Conservation (phyloP, 2,797 vertebrate species). For the Phaenicophaeus curvirostris region DNA sequence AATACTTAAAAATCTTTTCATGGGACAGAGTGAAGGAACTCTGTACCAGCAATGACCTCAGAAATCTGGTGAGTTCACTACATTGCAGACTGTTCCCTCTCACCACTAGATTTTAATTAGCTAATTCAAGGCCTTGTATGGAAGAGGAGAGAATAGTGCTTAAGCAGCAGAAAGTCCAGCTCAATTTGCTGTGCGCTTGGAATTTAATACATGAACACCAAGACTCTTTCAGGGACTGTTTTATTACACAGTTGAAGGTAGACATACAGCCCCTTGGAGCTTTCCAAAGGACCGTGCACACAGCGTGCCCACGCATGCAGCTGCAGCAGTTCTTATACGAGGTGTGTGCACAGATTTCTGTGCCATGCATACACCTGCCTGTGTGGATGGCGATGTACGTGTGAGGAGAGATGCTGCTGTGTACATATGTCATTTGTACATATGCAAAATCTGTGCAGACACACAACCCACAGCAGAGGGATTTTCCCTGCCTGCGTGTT, state of each 20-base stretch:
- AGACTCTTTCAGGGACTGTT: background rate
- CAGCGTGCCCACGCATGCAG: rapidly evolving
- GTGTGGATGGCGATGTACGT: rapidly evolving
- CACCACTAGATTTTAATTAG: conserved; percentile 51
- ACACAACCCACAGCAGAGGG: background rate
- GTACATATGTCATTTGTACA: no score
- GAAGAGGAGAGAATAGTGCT: conserved; percentile 39
- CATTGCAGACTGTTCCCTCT: conserved; percentile 17
- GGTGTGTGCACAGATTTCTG: background rate
- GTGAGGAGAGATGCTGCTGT: rapidly evolving
- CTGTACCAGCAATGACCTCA: conserved; percentile 62
- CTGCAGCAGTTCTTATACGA: rapidly evolving
- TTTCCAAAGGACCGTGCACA: background rate
- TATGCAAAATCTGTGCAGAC: background rate
- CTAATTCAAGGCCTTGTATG: conserved; percentile 48
- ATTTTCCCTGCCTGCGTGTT: background rate
- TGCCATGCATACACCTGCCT: rapidly evolving
- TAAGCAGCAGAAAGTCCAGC: conserved; percentile 55
- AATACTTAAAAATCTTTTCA: conserved; percentile 75
- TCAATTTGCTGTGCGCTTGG: conserved; percentile 9
- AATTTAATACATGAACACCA: conserved; percentile 35
- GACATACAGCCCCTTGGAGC: rapidly evolving
- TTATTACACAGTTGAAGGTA: background rate
- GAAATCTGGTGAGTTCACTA: conserved; percentile 55
- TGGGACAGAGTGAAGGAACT: conserved; percentile 59